phyloP scores from a whole-genome alignment of 1,140 invertebrate species.

The Nylanderia fulva region DNA sequence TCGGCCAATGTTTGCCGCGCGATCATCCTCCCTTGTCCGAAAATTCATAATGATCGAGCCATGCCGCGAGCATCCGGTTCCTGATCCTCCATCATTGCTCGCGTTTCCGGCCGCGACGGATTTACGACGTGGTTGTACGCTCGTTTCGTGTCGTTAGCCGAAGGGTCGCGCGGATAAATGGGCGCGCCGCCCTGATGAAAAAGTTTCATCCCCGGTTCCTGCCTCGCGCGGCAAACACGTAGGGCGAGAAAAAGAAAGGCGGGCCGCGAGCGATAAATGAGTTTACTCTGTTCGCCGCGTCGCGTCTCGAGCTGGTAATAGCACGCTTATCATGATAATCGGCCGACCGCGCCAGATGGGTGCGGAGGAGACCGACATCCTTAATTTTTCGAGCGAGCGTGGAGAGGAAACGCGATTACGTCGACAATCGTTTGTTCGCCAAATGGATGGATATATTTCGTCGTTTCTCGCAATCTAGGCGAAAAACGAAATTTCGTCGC shows the following conservation, averaged over 20 bases:
- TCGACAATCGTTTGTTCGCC: not conserved
- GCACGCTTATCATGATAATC: conserved; percentile 42
- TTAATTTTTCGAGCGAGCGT: not conserved
- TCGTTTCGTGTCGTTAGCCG: conserved; percentile 71
- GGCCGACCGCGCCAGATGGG: conserved; percentile 13
- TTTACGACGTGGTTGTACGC: conserved; percentile 66
- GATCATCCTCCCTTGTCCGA: not conserved
- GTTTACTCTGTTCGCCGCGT: conserved; percentile 44
- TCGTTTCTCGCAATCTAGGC: not conserved
- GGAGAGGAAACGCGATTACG: not conserved
- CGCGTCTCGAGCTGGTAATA: conserved; percentile 27
- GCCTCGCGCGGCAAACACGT: not conserved
- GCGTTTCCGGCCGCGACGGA: conserved; percentile 67
- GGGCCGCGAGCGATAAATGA: conserved; percentile 54
- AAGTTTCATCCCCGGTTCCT: conserved; percentile 66
- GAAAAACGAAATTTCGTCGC: not conserved
- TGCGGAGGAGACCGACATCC: not conserved
- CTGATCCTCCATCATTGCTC: not conserved
- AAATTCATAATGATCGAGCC: conserved; percentile 17
- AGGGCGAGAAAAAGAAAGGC: not conserved
- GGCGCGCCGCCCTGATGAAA: conserved; percentile 65
- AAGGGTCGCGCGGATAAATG: conserved; percentile 60
- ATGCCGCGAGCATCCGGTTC: conserved; percentile 35
- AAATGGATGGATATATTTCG: not conserved
- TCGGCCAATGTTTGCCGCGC: no score